Conservation (phyloP, 2,797 vertebrate genomes). For the Enteromius thamalakanensis region DNA sequence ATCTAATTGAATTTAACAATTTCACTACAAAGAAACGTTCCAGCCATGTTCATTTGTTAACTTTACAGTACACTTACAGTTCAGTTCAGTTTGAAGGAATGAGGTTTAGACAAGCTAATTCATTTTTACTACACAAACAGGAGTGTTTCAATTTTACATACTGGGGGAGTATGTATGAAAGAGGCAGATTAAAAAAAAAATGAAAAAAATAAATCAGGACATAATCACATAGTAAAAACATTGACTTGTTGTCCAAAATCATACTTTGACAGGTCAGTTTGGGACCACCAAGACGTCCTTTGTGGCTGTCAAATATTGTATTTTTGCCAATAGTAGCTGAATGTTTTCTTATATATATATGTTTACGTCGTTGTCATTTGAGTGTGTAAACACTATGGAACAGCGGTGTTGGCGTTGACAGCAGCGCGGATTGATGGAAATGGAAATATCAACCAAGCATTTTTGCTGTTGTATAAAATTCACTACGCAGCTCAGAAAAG, state of each 20-base stretch:
- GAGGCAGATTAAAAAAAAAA: too few species aligned
- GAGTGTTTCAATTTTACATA: too few species aligned
- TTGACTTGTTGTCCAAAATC: neutral
- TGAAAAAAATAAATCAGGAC: neutral
- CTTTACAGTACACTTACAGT: neutral
- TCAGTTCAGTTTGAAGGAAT: neutral
- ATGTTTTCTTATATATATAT: too few species aligned
- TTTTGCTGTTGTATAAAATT: neutral
- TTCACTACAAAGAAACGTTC: neutral
- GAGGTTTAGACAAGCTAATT: neutral
- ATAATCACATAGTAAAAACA: neutral
- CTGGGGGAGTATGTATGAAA: neutral
- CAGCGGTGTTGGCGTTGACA: too few species aligned
- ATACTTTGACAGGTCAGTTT: neutral
- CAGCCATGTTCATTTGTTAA: neutral
- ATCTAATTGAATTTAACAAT: neutral
- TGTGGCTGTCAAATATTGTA: neutral
- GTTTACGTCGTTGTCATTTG: too few species aligned
- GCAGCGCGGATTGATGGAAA: too few species aligned
- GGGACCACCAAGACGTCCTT: neutral
- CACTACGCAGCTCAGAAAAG: neutral
- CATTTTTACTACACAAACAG: too few species aligned
- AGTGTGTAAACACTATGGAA: too few species aligned
- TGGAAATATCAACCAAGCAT: neutral
- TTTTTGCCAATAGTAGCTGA: too few species aligned